These are phyloP conservation scores for Xerus rutilus DNA, from an alignment of 2,797 vertebrate species.

Conservation along the genomic window DNA sequence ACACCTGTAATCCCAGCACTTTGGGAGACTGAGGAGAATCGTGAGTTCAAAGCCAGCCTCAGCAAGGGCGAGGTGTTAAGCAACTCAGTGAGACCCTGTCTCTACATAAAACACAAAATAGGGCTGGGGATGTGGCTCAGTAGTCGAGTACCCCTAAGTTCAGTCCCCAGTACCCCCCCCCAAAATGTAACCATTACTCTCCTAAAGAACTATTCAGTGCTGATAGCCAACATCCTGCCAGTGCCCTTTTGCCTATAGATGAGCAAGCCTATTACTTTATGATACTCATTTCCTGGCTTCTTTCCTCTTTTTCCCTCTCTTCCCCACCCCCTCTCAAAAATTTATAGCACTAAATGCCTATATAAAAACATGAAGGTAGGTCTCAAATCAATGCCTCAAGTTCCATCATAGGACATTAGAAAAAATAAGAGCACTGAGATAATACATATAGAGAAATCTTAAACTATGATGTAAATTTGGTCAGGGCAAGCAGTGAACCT, in stretches of 20 bases:
- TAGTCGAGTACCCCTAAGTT: no score
- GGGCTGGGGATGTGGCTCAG: no score
- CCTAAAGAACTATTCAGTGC: background rate
- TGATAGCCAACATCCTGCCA: background rate
- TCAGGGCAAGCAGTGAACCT: constrained; percentile 40
- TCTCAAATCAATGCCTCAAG: constrained; percentile 36
- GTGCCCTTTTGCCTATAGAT: background rate
- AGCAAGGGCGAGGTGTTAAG: no score
- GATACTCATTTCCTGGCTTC: background rate
- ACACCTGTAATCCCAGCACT: no score
- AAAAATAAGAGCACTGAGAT: constrained; percentile 14
- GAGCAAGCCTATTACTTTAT: background rate
- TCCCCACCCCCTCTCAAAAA: background rate
- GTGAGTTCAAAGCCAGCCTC: no score
- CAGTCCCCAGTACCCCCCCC: no score
- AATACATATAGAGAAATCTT: background rate
- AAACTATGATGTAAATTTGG: background rate
- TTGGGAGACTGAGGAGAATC: no score
- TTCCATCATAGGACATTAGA: background rate
- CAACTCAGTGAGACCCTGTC: no score
- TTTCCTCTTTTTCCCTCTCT: background rate
- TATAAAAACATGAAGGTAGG: background rate
- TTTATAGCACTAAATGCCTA: background rate
- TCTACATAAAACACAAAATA: no score
- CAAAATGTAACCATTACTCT: background rate